Evolutionary conservation across 2,888 invertebrate genomes (phyloP), one percentile per base, ranked within the genome.

Genomic region (Mythimna albipuncta): DNA sequence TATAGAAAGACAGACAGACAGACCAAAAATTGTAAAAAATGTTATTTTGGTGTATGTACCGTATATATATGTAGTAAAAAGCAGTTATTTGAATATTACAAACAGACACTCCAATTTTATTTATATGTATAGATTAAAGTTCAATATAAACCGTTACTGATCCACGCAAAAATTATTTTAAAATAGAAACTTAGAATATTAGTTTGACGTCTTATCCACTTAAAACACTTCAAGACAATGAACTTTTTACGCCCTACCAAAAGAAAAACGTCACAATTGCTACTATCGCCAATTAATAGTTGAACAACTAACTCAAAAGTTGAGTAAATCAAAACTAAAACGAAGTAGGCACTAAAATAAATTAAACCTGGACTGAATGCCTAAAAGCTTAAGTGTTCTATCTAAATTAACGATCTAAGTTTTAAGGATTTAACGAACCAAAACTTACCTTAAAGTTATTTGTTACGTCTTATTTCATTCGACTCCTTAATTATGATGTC

Each of bases 391-490:
- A 80, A 81, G 62, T 75, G 69, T 83, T 75, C 81, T 55, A 83
- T 84, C 71, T 69, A 82, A 59, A 65, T 66, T 66, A 81, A 82
- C 62, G 82, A 85, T 71, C 66, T 35, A 84, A 82, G 85, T 82
- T 82, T 72, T 72, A 59, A 52, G 64, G 74, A 67, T 77, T 68
- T 58, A 84, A 65, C 79, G 62, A 73, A 61, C 63, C 44, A 19
- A 81, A 77, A 57, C 57, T 63, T 71, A 69, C 63, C 47, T 83
- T 61, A 19, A 63, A 70, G 67, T 67, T 64, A 72, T 81, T 81
- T 71, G 68, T 75, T 50, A 68, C 26, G 35, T 71, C 68, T 64
- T 75, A 81, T 83, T 81, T 71, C 6, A 71, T 80, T 65, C 63
- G 44, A 69, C 70, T 68, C 26, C 47, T 68, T 73, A 55, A 83